Conservation (phyloP, 2,888 invertebrate genomes). For the Leptinotarsa juncta region DNA sequence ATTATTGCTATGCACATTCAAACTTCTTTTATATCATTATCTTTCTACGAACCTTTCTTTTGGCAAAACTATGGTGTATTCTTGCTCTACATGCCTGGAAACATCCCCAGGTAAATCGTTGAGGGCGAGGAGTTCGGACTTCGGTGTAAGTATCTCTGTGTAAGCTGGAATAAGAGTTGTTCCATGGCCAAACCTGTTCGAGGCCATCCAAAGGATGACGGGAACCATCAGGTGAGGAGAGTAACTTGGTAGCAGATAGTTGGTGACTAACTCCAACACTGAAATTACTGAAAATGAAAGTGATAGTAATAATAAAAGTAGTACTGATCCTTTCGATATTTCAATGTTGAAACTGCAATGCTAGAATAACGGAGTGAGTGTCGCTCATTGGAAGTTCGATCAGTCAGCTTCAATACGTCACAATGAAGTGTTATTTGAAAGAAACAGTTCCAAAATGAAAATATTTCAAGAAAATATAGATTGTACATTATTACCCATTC, state of each 20-base stretch:
- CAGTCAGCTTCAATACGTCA: no score
- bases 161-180: constrained; percentile 62
- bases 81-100: constrained; percentile 80
- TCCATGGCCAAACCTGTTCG: constrained; percentile 68
- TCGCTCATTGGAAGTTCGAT: no score
- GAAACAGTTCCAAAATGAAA: no score
- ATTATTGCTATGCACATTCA: no score
- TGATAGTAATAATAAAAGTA: neutral
- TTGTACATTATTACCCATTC: no score
- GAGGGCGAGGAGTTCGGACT: constrained; percentile 63
- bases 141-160: constrained; percentile 63
- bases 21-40: no score
- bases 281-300: constrained; percentile 32
- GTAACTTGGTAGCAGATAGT: constrained; percentile 83
- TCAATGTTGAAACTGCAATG: no score
- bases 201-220: constrained; percentile 78
- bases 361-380: no score
- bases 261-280: constrained; percentile 79
- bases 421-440: no score
- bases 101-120: constrained; percentile 78
- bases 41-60: constrained; percentile 74
- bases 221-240: constrained; percentile 86
- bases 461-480: no score
- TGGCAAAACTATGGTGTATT: constrained; percentile 83
- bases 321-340: neutral